These are phyloP conservation scores for Phacellophora camtschatica DNA, from an alignment of 30 jellyfish, hydroid and myxozoan species.

Conservation along the genomic window DNA sequence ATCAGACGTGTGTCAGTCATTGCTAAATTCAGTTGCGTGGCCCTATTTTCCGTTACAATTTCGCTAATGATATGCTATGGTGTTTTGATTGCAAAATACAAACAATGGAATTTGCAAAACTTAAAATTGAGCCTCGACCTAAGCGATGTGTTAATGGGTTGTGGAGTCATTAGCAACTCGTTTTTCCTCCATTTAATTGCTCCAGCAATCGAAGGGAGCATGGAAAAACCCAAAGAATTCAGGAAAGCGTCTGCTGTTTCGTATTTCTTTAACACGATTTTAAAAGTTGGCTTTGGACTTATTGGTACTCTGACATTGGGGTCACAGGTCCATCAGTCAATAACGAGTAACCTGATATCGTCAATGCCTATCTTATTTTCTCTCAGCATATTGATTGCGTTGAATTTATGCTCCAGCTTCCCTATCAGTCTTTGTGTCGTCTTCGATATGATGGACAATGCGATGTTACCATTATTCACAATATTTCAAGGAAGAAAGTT, in stretches of 20 bases:
- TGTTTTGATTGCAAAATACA: neutral
- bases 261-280: slow-evolving; percentile 6
- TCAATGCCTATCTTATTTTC: slow-evolving; percentile 11
- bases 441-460: slow-evolving; percentile 61
- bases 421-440: slow-evolving; percentile 77
- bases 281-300: slow-evolving; percentile 33
- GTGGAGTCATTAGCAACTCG: slow-evolving; percentile 55
- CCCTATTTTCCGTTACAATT: slow-evolving; percentile 2
- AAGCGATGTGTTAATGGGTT: slow-evolving; percentile 44
- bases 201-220: slow-evolving; percentile 84
- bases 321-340: slow-evolving; percentile 15
- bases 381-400: neutral
- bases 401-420: slow-evolving; percentile 8
- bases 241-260: slow-evolving; percentile 11
- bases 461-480: slow-evolving; percentile 30
- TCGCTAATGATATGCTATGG: slow-evolving; percentile 6
- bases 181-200: slow-evolving; percentile 42
- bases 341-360: slow-evolving; percentile 30
- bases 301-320: slow-evolving; percentile 63
- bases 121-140: neutral
- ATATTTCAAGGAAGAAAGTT: neutral
- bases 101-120: slow-evolving; percentile 39
- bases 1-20: slow-evolving; percentile 64
- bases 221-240: slow-evolving; percentile 54
- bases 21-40: slow-evolving; percentile 64